Base-by-base conservation (phyloP, 1,140 invertebrate species). In the Drosophila chauvacae region DNA sequence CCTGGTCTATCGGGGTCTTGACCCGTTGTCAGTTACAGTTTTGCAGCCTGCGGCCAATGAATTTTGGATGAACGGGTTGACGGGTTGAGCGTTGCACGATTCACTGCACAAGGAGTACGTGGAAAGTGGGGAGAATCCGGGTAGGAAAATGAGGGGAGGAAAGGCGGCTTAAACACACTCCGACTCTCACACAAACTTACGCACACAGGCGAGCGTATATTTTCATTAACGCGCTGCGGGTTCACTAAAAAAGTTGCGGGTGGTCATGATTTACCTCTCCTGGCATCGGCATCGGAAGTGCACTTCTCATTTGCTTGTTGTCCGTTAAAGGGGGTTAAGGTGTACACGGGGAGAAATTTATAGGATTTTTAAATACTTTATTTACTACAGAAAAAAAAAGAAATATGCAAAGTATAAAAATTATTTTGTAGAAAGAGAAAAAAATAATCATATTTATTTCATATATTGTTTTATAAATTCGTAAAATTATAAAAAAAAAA, bases 21-120 rank as follows among this genome's bases (percentile, higher is more conserved):
- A 65, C 51, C 60, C 68, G 70, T 51, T 60, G 83, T 87, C 82
- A 75, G 82, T 64, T 80, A 71, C 77, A 77, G 73, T 73, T 68
- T 58, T 63, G 55, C 59, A 50, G 70, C 84, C 80, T 72, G 85
- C 65, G 84, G 80, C 74, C 74, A 88, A 88, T 90, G 72, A 80
- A 88, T 81, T 75, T 88, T 88, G 72, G 81, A 84, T 88, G 85
- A 84, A 71, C 70, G 77, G 59, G 71, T 90, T 88, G 84, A 88
- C 85, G 85, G 79, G 85, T 75, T 64, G 65, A 87, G 80, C 51
- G 80, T 58, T 68, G 44, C 59, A 78, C 83, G 80, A 61, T 69
- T 81, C 64, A 85, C 64, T 78, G 73, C 74, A 74, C 77, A 85
- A 45, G 55, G 30, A 69, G 41, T 69, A 75, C 41, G 57, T 42